Base-by-base conservation (phyloP, 1,140 invertebrate species). In the Brachionus calyciflorus region DNA sequence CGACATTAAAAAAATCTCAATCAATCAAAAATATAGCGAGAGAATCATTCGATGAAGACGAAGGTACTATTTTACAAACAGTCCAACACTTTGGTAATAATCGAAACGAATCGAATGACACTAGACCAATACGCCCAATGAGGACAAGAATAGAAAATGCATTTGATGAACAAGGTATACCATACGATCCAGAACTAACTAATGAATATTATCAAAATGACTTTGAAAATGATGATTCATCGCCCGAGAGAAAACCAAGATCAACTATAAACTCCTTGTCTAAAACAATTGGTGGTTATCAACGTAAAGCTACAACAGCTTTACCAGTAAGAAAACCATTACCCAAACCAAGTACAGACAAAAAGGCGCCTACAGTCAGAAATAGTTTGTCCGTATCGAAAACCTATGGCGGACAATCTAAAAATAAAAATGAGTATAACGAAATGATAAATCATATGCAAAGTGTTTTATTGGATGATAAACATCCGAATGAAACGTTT, bases 151-250 rank as follows among this genome's bases (percentile, higher is more conserved):
- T 84, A 81, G 80, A 84, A 60, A 83, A 85, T 79, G 79, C 81
- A 51, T 77, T 79, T 28, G 77, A 78, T 63, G 57, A 40, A 26
- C 33, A 46, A 82, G 84, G 84, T 57, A 82, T 85, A 37, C 84
- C 84, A 28, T 82, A 82, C 24, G 81, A 79, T 53, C 81, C 82
- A 51, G 80, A 82, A 24, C 75, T 84, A 19, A 84, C 84, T 4
- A 81, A 85, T 28, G 83, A 82, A 3, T 85, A 82, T 77, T 85
- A 85, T 76, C 81, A 80, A n/a, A 81, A 83, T 7, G 82, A 82
- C 57, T 79, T 79, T 69, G 78, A 79, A 51, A 79, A 80, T 12
- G 79, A 80, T 57, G 77, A 79, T 12, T 77, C 76, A 17, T 48
- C 69, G 5, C 65, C 65, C 24, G 46, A 48, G 33, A 44, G 65